These are phyloP conservation scores for Casuarius casuarius DNA, from an alignment of 2,113 vertebrate species.

Conservation along the genomic window DNA sequence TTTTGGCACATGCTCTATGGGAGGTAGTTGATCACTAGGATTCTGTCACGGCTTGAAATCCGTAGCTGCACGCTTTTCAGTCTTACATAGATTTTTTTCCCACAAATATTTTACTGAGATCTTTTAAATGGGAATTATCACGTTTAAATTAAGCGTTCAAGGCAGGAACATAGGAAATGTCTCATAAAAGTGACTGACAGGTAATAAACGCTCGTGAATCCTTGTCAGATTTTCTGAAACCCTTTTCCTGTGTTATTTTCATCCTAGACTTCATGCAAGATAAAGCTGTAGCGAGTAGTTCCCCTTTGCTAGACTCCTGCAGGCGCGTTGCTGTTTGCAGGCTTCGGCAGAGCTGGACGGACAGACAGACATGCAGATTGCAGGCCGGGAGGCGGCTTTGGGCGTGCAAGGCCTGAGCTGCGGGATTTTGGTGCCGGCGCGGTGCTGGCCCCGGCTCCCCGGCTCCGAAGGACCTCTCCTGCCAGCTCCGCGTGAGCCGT, in stretches of 20 bases:
- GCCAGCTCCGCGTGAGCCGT: too few relatives aligned
- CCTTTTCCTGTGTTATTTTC: too few relatives aligned
- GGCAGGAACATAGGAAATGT: fast-evolving
- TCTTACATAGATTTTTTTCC: fast-evolving
- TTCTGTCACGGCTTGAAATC: not conserved
- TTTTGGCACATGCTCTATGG: not conserved
- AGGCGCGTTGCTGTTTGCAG: not conserved
- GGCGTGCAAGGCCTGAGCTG: too few relatives aligned
- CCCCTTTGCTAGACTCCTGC: not conserved
- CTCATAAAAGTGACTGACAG: not conserved
- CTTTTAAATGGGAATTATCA: not conserved
- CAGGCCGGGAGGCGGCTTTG: too few relatives aligned
- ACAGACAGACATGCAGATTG: too few relatives aligned
- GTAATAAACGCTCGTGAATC: not conserved
- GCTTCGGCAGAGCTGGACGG: too few relatives aligned
- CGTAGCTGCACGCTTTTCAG: fast-evolving
- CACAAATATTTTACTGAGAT: too few relatives aligned
- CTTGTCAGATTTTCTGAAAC: not conserved
- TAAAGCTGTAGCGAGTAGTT: too few relatives aligned
- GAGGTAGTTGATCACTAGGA: fast-evolving
- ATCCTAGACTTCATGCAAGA: fast-evolving
- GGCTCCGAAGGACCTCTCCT: too few relatives aligned
- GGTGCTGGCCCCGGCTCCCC: too few relatives aligned
- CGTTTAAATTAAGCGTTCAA: not conserved
- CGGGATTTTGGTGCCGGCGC: too few relatives aligned